These are phyloP conservation scores for Oxyteleia sp. DNA, from an alignment of 2,888 invertebrate genomes.

Conservation along the genomic window DNA sequence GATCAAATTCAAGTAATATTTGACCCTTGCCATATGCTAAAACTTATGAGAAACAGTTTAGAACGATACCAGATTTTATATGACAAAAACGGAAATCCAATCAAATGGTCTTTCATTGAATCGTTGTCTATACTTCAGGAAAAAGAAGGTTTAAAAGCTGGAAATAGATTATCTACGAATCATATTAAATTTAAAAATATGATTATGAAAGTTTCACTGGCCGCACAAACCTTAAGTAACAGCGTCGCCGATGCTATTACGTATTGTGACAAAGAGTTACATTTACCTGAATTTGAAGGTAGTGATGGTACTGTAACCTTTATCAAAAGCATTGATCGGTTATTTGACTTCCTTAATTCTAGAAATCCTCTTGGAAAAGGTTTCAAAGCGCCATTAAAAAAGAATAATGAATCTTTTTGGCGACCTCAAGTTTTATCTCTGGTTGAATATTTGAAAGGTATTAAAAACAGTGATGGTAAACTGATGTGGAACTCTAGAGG, in stretches of 20 bases:
- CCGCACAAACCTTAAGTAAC: slow-evolving; percentile 42
- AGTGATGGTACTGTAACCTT: slow-evolving; percentile 40
- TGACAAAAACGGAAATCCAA: slow-evolving; percentile 15
- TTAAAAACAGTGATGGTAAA: slow-evolving; percentile 7
- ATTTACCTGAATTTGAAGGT: slow-evolving; percentile 19
- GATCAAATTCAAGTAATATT: slow-evolving; percentile 8
- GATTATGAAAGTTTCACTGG: slow-evolving; percentile 38
- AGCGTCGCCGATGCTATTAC: slow-evolving; percentile 39
- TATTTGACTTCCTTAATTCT: slow-evolving; percentile 51
- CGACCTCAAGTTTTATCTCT: slow-evolving; percentile 8
- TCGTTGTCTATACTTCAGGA: slow-evolving; percentile 20
- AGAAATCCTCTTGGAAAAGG: slow-evolving; percentile 31
- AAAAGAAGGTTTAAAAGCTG: slow-evolving; percentile 41
- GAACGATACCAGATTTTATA: neutral
- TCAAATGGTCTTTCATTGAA: slow-evolving; percentile 14
- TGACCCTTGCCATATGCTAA: slow-evolving; percentile 1
- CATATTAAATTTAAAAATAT: slow-evolving; percentile 39
- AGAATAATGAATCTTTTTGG: slow-evolving; percentile 37
- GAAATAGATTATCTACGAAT: slow-evolving; percentile 32
- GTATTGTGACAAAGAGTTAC: neutral
- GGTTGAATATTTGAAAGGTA: slow-evolving; percentile 26
- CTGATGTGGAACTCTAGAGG: slow-evolving; percentile 14
- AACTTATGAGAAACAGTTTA: neutral
- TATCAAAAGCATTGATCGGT: slow-evolving; percentile 30
- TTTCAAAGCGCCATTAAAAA: slow-evolving; percentile 23